These are phyloP conservation scores for Phragmatobia fuliginosa DNA, from an alignment of 2,888 invertebrate species.

Conservation along the genomic window DNA sequence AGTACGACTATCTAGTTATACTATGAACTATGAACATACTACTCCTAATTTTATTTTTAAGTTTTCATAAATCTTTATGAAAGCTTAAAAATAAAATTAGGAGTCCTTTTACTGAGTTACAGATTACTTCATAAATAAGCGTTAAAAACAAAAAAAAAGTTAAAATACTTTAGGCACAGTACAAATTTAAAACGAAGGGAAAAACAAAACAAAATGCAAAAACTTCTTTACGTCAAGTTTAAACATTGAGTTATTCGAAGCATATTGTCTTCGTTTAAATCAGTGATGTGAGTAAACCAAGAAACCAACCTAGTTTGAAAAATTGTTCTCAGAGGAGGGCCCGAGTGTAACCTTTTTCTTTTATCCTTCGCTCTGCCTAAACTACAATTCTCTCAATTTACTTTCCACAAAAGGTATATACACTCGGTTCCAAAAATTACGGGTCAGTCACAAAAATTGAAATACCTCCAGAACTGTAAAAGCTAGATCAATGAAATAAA, in stretches of 20 bases:
- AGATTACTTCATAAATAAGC: not conserved
- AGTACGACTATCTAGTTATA: too few relatives aligned
- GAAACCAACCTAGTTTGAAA: constrained; percentile 76
- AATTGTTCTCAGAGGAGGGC: constrained; percentile 74
- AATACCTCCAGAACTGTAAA: too few relatives aligned
- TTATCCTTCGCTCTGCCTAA: constrained; percentile 60
- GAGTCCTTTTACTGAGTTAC: not conserved
- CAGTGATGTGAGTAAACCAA: constrained; percentile 70
- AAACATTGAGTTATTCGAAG: constrained; percentile 50
- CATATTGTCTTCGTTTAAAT: constrained; percentile 63
- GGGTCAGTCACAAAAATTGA: too few relatives aligned
- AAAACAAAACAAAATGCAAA: constrained; percentile 10
- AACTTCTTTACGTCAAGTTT: constrained; percentile 25
- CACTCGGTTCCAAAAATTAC: too few relatives aligned
- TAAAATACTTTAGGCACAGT: not conserved
- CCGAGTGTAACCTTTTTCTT: constrained; percentile 67
- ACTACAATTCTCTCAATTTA: constrained; percentile 73
- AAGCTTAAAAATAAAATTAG: too few relatives aligned
- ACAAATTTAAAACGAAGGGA: not conserved
- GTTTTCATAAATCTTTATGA: too few relatives aligned
- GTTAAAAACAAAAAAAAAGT: not conserved
- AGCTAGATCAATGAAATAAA: too few relatives aligned
- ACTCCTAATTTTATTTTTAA: too few relatives aligned
- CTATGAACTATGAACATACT: too few relatives aligned
- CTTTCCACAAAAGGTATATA: constrained; percentile 60